phyloP scores from a whole-genome alignment of 2,888 invertebrate genomes.

The Dyspetes luteomarginatus region DNA sequence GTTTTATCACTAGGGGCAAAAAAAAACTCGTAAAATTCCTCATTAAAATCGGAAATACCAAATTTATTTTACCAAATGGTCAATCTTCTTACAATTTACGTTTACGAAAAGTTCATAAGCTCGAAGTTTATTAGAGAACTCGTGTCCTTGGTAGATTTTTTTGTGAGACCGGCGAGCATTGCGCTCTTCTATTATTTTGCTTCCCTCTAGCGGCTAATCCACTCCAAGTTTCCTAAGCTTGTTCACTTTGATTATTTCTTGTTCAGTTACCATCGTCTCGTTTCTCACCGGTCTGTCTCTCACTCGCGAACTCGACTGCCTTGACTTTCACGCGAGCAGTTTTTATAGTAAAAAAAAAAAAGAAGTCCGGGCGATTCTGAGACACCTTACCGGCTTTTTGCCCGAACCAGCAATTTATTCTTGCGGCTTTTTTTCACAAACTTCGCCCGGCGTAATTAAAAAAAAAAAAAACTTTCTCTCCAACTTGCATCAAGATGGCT shows the following conservation, averaged over 20 bases:
- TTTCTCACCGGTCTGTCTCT: constrained; percentile 22
- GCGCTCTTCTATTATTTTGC: constrained; percentile 34
- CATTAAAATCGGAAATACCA: too few relatives aligned
- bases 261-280: constrained; percentile 7
- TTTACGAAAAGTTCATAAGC: too few relatives aligned
- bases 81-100: too few relatives aligned
- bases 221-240: constrained; percentile 42
- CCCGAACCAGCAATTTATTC: too few relatives aligned
- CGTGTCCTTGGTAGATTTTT: constrained; percentile 27
- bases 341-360: constrained; percentile 14
- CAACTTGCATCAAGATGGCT: background rate
- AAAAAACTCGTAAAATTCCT: background rate
- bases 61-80: too few relatives aligned
- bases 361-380: background rate
- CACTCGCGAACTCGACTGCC: constrained; percentile 55
- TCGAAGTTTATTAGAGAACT: constrained; percentile 8
- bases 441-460: too few relatives aligned
- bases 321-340: constrained; percentile 60
- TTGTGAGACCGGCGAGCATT: constrained; percentile 66
- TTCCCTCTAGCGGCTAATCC: constrained; percentile 1
- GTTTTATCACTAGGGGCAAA: background rate
- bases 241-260: constrained; percentile 31
- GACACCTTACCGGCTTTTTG: background rate
- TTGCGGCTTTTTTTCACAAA: too few relatives aligned
- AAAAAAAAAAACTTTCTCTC: too few relatives aligned